Conservation (phyloP, 1,140 invertebrate species). For the Bombus terrestris region DNA sequence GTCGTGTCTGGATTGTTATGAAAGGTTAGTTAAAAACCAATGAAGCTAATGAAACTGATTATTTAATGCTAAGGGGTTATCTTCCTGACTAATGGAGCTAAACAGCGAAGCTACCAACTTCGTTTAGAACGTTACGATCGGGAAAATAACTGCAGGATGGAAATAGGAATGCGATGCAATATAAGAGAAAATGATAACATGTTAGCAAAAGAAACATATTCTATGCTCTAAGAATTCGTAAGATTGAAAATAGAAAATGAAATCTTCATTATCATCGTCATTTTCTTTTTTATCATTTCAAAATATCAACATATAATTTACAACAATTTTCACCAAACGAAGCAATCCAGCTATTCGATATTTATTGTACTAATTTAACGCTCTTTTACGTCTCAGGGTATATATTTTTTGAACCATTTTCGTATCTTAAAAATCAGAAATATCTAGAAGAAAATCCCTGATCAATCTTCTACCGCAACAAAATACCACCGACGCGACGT, state of each 20-base stretch:
- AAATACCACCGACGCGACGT: background rate
- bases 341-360: no score
- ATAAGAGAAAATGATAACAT: background rate
- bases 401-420: background rate
- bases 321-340: background rate
- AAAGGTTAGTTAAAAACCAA: background rate
- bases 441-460: background rate
- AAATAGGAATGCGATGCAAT: background rate
- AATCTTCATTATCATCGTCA: no score
- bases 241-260: background rate
- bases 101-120: background rate
- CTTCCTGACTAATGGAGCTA: background rate
- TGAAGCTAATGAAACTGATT: background rate
- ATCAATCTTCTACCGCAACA: background rate
- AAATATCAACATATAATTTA: background rate
- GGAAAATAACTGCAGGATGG: background rate
- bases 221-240: background rate
- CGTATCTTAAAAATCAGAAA: background rate
- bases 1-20: background rate
- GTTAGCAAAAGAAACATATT: background rate
- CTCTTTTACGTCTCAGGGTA: background rate
- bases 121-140: background rate
- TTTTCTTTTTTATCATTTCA: no score
- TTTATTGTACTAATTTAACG: no score
- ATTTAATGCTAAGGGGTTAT: background rate